These are phyloP conservation scores for Mirza zaza DNA, from an alignment of 2,113 vertebrate species.

Conservation along the genomic window DNA sequence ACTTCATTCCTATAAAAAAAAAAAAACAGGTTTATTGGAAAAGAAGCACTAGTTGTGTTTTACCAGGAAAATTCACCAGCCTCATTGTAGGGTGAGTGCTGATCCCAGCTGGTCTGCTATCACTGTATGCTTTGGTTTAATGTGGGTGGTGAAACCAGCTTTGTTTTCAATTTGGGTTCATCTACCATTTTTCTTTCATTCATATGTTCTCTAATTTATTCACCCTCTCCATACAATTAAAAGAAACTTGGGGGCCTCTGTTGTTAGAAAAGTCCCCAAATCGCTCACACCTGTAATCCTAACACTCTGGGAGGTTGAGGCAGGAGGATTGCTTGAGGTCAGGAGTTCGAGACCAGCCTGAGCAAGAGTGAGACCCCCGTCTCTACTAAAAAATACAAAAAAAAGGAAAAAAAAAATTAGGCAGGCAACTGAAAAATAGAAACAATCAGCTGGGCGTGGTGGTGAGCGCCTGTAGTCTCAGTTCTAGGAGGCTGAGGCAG, in stretches of 20 bases:
- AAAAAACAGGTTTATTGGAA: not conserved
- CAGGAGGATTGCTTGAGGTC: too few relatives aligned
- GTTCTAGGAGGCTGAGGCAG: too few relatives aligned
- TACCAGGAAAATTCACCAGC: not conserved
- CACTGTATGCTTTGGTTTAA: not conserved
- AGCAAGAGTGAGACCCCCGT: too few relatives aligned
- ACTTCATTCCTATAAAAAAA: not conserved
- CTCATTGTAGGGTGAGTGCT: not conserved
- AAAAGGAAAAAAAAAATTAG: too few relatives aligned
- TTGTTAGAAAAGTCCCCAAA: not conserved
- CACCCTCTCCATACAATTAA: rapidly evolving
- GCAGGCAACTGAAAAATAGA: too few relatives aligned
- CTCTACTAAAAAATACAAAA: too few relatives aligned
- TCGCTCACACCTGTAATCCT: too few relatives aligned
- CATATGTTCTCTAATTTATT: not conserved
- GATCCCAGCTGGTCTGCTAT: rapidly evolving
- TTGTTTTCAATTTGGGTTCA: too few relatives aligned
- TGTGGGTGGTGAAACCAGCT: not conserved
- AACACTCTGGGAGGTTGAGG: too few relatives aligned
- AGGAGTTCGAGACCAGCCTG: too few relatives aligned
- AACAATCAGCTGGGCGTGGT: too few relatives aligned
- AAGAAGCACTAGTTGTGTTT: not conserved
- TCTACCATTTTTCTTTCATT: not conserved
- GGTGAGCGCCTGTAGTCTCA: rapidly evolving
- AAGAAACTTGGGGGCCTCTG: not conserved